Conservation (phyloP, 2,888 invertebrate species). For the Apantesis nais region DNA sequence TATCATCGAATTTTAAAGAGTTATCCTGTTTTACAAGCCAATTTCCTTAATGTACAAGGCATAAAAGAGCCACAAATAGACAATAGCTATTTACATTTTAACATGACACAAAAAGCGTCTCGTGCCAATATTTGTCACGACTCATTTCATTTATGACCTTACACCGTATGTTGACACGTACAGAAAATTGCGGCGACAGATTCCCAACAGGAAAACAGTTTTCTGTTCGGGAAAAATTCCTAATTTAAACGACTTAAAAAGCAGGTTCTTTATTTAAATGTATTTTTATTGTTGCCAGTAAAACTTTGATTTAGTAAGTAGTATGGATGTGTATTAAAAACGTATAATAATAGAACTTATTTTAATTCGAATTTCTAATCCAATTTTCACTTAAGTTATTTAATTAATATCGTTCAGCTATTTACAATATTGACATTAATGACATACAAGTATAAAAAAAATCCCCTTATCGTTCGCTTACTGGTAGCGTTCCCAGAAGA, state of each 20-base stretch:
- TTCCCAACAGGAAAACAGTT: conserved; percentile 8
- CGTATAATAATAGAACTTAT: too few species aligned
- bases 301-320: not conserved
- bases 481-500: too few species aligned
- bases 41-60: not conserved
- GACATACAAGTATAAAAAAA: too few species aligned
- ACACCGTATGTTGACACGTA: not conserved
- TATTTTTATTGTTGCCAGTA: not conserved
- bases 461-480: too few species aligned
- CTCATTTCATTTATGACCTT: conserved; percentile 4
- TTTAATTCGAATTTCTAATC: too few species aligned
- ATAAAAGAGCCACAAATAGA: not conserved
- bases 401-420: too few species aligned
- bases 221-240: not conserved
- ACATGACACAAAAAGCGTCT: not conserved
- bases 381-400: too few species aligned
- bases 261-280: not conserved
- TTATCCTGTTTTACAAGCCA: not conserved
- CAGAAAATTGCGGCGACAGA: not conserved
- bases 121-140: conserved; percentile 6
- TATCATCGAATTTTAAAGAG: not conserved
- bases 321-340: too few species aligned
- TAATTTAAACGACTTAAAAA: not conserved
- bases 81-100: not conserved
- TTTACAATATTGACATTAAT: too few species aligned